phyloP scores from a whole-genome alignment of 2,113 vertebrate species.

The Oostethus manadensis region DNA sequence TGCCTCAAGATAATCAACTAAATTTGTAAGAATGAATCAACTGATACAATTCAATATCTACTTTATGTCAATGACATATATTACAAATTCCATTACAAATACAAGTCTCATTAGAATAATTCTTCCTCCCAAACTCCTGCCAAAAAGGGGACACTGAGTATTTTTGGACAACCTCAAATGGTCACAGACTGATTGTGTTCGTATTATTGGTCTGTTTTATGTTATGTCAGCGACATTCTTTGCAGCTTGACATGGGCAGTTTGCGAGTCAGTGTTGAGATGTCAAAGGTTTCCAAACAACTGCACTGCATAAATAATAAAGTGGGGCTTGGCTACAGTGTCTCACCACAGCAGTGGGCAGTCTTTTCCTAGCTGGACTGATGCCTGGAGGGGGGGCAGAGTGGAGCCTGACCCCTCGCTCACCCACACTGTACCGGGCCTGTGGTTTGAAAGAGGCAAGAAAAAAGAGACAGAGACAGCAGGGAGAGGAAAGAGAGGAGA shows the following conservation, averaged over 20 bases:
- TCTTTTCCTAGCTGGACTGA: constrained; percentile 72
- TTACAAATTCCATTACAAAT: neutral
- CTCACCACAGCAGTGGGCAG: constrained; percentile 71
- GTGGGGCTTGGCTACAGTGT: constrained; percentile 39
- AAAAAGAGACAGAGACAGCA: constrained; percentile 47
- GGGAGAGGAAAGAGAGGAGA: constrained; percentile 45
- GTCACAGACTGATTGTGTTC: neutral
- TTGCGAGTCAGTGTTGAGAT: constrained; percentile 16
- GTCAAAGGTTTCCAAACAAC: constrained; percentile 18
- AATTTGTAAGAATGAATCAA: neutral
- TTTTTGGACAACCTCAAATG: neutral
- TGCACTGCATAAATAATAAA: constrained; percentile 14
- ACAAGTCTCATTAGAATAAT: too few relatives aligned
- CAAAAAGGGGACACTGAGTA: neutral
- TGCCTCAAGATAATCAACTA: neutral
- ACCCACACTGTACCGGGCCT: constrained; percentile 70
- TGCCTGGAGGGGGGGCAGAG: constrained; percentile 61
- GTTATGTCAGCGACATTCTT: neutral
- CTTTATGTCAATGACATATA: too few relatives aligned
- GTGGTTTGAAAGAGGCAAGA: constrained; percentile 45
- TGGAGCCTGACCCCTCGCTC: constrained; percentile 69
- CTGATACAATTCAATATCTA: neutral
- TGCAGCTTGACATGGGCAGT: neutral
- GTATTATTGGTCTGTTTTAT: constrained; percentile 2
- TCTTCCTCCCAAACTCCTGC: neutral